Evolutionary conservation across 1,140 invertebrate species (phyloP), one percentile per base, ranked within the genome.

Genomic region (Tetramorium alpestre): DNA sequence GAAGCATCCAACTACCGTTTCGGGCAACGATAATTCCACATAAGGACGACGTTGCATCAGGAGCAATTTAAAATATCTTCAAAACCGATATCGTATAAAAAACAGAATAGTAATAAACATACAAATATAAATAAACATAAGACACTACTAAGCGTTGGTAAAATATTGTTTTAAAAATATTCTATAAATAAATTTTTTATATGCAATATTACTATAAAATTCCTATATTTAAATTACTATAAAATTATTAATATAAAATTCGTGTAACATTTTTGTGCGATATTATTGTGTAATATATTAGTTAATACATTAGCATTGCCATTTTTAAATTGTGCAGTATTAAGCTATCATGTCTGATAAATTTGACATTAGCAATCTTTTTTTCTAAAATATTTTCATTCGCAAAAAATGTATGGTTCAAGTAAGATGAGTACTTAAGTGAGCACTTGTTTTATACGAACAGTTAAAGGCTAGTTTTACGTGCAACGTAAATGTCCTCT

Each of bases 1-100:
- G 51, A 62, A 75, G 69, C 69, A 75, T 60, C 69, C 54, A 44
- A 18, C 72, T 41, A 75, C 54, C 44, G 25, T 73, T 70, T 44
- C 38, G 18, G 51, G 25, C 38, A 73, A 44, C 6, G 5, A 13
- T 56, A 70, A 56, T 73, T 73, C 73, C 60, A 73, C 22, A 22
- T 11, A 60, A 73, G 13, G 13, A 44, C 10, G 8, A 41, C 6
- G 18, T 33, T 2, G 11, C 18, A 5, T 62, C 28, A n/a, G 11
- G 10, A 56, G 10, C 65, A 56, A 81, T 58, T 25, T 70, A 28
- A 81, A 58, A n/a, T 69, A 38, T 56, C 65, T 25, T 58, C 41
- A 72, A 72, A 72, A 33, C 6, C n/a, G 13, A 28, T 3, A 33
- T 33, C 33, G 3, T 33, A 4, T 13, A 18, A 22, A 78, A 44